Evolutionary conservation across 1,140 invertebrate genomes (phyloP), one percentile per base, ranked within the genome.

Genomic region (Bombus confusus): DNA sequence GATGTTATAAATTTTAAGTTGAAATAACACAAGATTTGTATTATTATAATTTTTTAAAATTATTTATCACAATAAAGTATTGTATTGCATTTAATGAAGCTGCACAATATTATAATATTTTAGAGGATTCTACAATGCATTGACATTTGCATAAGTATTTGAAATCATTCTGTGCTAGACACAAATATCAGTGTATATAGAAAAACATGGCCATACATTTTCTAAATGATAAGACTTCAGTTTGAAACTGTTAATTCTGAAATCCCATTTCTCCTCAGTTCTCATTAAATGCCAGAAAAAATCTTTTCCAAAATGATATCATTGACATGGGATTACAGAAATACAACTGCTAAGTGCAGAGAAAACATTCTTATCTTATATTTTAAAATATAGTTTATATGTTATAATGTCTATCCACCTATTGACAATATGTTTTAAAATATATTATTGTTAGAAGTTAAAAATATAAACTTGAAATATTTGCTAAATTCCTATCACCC

Each of bases 361-460:
- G 34, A 79, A 73, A 84, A 82, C 52, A 89, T 87, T 86, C 64
- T 73, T 75, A 88, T 88, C 90, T 91, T 93, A 93, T 86, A 92
- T 92, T 93, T 94, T 87, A 80, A 92, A 92, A 93, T 93, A 94
- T 94, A 94, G 92, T 93, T 94, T 93, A 94, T 94, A 85, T 93
- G 90, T 94, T 94, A 93, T 92, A 94, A 93, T 93, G 92, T 94
- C 90, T 94, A 93, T 93, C 87, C 91, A 91, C 91, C 92, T 90
- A 94, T 94, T 93, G 93, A 94, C 93, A 94, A 94, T 94, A 94
- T 94, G 93, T 93, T 93, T 92, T 88, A 91, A 94, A 93, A 94
- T 94, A 94, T 94, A 94, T 94, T 88, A 94, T 94, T 94, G 93
- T 94, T 94, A 94, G 93, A 93, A 93, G 88, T 93, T 94, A 89